A percentile compares a stretch with the other conserved stretches of the same genome.
These are phyloP conservation scores for Campoletis raptor DNA, from an alignment of 2,888 invertebrate genomes.

Conservation along the genomic window DNA sequence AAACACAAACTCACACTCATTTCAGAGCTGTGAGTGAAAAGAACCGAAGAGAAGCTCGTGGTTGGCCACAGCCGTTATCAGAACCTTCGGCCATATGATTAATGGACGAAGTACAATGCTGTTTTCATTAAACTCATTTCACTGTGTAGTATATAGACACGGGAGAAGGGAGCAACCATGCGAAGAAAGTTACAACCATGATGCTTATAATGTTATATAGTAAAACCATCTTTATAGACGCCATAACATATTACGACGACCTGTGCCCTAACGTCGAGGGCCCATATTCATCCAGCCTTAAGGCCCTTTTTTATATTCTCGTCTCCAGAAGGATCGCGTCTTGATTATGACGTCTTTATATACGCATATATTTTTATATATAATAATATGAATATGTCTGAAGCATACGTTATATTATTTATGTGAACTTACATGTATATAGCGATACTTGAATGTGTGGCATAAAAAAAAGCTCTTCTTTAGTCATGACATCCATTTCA, in stretches of 20 bases:
- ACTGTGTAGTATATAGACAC: conserved; percentile 58
- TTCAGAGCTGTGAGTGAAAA: conserved; percentile 50
- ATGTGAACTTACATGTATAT: not conserved
- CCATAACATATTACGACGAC: conserved; percentile 70
- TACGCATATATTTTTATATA: not conserved
- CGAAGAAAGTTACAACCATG: conserved; percentile 23
- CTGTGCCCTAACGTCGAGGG: conserved; percentile 70
- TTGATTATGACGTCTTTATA: conserved; percentile 70
- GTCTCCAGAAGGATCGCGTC: conserved; percentile 51
- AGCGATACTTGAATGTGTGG: not conserved
- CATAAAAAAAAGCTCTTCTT: conserved; percentile 30
- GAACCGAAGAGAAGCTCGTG: conserved; percentile 68
- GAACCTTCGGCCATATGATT: conserved; percentile 82
- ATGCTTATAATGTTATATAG: conserved; percentile 19
- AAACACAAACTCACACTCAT: conserved; percentile 22
- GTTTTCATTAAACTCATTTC: conserved; percentile 85
- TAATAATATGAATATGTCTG: not conserved
- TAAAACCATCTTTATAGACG: conserved; percentile 46
- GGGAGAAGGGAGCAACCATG: conserved; percentile 11
- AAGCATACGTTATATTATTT: not conserved
- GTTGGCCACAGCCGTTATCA: conserved; percentile 82
- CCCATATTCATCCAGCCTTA: conserved; percentile 75
- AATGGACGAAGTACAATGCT: conserved; percentile 84
- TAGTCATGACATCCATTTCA: conserved; percentile 75
- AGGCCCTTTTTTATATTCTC: conserved; percentile 72